A percentile compares a stretch with the other conserved stretches of the same genome.
Evolutionary conservation across 2,113 vertebrate species (phyloP).

Genomic region (Lophura nycthemera): DNA sequence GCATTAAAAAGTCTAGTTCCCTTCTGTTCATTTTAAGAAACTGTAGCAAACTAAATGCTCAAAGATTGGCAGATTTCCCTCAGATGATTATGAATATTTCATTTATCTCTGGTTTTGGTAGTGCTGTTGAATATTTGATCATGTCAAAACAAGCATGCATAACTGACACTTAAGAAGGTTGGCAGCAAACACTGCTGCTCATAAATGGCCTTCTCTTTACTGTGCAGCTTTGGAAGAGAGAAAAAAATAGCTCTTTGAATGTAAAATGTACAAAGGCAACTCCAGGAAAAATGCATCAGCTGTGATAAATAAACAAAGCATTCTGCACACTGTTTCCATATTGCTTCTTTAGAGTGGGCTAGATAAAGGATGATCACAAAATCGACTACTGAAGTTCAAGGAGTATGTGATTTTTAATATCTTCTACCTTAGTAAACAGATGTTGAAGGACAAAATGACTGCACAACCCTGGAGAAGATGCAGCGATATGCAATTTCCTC

Average conservation of each 20-base stretch:
- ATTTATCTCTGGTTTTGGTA: slow-evolving; percentile 22
- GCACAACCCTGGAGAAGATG: not conserved
- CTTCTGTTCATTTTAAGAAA: not conserved
- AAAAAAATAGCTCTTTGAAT: not conserved
- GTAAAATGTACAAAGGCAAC: not conserved
- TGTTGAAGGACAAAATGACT: not conserved
- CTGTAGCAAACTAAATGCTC: not conserved
- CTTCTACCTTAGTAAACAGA: not conserved
- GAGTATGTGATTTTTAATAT: not conserved
- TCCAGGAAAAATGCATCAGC: not conserved
- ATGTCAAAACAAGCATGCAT: slow-evolving; percentile 21
- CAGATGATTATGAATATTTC: slow-evolving; percentile 22
- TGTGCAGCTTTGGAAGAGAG: not conserved
- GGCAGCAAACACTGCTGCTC: not conserved
- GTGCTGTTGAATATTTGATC: slow-evolving; percentile 7
- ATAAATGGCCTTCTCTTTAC: slow-evolving; percentile 18
- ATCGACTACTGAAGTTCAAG: not conserved
- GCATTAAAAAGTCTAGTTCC: not conserved
- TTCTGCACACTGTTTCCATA: not conserved
- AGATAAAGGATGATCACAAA: not conserved
- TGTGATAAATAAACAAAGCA: not conserved
- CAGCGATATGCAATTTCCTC: not conserved
- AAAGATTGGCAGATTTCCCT: slow-evolving; percentile 22
- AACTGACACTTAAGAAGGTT: not conserved
- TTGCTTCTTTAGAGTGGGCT: not conserved